Percentiles rank a stretch among this genome's conserved stretches.
phyloP scores from a whole-genome alignment of 2,113 vertebrate species.

The Hirundichthys speculiger region DNA sequence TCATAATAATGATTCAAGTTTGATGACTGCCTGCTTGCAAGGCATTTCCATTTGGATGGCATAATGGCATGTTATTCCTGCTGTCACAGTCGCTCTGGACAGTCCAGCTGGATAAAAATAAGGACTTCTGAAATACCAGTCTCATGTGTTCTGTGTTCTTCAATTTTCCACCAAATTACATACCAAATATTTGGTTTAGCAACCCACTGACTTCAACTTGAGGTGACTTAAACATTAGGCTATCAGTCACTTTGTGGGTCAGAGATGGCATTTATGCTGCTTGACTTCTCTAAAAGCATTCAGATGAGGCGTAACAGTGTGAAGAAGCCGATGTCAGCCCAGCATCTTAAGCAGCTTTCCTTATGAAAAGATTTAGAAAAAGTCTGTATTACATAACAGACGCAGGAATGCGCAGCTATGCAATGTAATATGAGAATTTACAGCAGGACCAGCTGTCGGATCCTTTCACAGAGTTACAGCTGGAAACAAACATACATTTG shows the following conservation, averaged over 20 bases:
- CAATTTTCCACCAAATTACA: not conserved
- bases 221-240: too few species aligned
- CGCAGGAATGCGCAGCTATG: slow-evolving; percentile 55
- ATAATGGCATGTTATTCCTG: not conserved
- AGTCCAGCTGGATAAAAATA: too few species aligned
- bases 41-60: too few species aligned
- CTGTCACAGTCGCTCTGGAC: not conserved
- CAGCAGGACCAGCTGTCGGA: slow-evolving; percentile 9
- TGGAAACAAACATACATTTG: not conserved
- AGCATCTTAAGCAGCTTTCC: slow-evolving; percentile 1
- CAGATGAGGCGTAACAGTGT: not conserved
- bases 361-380: slow-evolving; percentile 6
- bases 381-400: slow-evolving; percentile 57
- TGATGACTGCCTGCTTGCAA: not conserved
- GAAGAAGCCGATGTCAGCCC: not conserved
- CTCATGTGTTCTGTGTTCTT: not conserved
- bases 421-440: slow-evolving; percentile 45
- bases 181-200: not conserved
- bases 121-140: too few species aligned
- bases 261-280: not conserved
- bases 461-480: not conserved
- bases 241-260: not conserved
- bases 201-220: too few species aligned
- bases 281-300: not conserved
- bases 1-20: too few species aligned